Percentiles rank a stretch among this genome's conserved stretches.
Evolutionary conservation across 2,888 invertebrate species (phyloP).

Genomic region (Eristalinus aeneus): DNA sequence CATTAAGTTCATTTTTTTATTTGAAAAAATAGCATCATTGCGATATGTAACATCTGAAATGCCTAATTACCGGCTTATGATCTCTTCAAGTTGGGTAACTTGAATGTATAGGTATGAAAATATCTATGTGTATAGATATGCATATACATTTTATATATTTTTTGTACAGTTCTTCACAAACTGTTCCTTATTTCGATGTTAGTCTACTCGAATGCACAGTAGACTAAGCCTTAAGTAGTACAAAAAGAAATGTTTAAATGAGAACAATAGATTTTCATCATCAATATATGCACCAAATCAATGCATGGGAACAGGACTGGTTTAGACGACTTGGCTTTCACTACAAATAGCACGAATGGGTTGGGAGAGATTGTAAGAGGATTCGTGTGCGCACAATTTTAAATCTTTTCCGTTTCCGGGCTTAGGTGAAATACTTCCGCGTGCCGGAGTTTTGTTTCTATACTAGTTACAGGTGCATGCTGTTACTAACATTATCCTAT

Average conservation of each 20-base stretch:
- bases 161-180: not conserved
- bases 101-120: no score
- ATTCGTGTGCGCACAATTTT: constrained; percentile 1
- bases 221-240: not conserved
- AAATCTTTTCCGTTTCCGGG: constrained; percentile 27
- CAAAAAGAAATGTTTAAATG: not conserved
- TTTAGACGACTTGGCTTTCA: constrained; percentile 31
- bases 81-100: constrained; percentile 31
- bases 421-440: constrained; percentile 18
- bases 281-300: not conserved
- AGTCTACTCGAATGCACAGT: not conserved
- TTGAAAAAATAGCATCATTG: constrained; percentile 16
- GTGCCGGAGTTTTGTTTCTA: not conserved
- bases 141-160: not conserved
- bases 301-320: constrained; percentile 14
- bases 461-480: not conserved
- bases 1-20: constrained; percentile 22
- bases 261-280: not conserved
- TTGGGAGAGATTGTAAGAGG: constrained; percentile 10
- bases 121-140: not conserved
- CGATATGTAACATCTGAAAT: constrained; percentile 36
- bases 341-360: not conserved
- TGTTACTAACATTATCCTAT: no score
- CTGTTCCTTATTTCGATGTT: not conserved
- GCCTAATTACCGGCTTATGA: constrained; percentile 28